Conservation (phyloP, 2,797 vertebrate species). For the Falco berigora region DNA sequence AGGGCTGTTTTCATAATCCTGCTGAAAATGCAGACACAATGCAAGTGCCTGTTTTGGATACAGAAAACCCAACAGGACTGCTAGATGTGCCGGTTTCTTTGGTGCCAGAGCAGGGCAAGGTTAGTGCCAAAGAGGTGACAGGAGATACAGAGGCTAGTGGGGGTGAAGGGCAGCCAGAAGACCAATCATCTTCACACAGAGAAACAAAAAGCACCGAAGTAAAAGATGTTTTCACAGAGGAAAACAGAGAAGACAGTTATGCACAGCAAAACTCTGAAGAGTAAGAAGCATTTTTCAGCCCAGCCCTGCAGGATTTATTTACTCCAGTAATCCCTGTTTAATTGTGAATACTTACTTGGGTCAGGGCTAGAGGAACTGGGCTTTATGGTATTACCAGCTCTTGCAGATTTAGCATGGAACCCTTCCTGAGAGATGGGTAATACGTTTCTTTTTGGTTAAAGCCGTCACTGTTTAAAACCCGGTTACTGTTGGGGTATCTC, state of each 20-base stretch:
- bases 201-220: not conserved
- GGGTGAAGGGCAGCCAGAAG: not conserved
- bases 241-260: not conserved
- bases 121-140: fast-evolving
- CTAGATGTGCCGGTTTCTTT: not conserved
- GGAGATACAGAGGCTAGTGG: not conserved
- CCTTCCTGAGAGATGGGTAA: not conserved
- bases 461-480: not conserved
- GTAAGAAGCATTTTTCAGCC: not conserved
- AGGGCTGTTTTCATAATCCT: not conserved
- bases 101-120: not conserved
- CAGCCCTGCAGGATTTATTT: not conserved
- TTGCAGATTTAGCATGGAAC: not conserved
- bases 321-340: not conserved
- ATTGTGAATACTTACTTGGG: not conserved
- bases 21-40: not conserved
- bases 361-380: not conserved
- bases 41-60: not conserved
- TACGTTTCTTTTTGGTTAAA: not conserved
- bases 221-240: not conserved
- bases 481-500: not conserved
- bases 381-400: not conserved
- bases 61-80: not conserved
- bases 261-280: conserved; percentile 19
- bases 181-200: not conserved